Evolutionary conservation across 2,888 invertebrate species (phyloP).

Genomic region (Teinopalpus imperialis): DNA sequence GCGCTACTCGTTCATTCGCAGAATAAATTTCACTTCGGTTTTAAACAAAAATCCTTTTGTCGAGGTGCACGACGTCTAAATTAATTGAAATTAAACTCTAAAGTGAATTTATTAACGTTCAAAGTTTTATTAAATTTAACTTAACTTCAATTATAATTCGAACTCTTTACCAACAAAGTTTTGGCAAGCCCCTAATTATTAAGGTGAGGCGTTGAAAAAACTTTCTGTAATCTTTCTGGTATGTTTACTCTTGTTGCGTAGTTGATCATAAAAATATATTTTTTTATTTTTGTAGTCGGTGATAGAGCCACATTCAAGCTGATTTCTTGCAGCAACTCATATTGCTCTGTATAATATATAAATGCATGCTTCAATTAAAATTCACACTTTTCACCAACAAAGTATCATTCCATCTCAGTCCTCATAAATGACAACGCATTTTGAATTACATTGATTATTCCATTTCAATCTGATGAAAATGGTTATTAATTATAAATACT

Average conservation of each 20-base stretch:
- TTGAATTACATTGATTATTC: no score
- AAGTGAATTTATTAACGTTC: slow-evolving; percentile 26
- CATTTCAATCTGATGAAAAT: no score
- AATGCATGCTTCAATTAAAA: no score
- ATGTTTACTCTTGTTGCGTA: not conserved
- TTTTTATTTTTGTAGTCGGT: no score
- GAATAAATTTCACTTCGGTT: slow-evolving; percentile 11
- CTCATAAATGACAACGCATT: no score
- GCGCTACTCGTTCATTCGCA: slow-evolving; percentile 7
- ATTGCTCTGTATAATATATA: no score
- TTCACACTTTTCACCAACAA: no score
- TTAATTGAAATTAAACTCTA: slow-evolving; percentile 24
- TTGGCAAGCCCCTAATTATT: slow-evolving; percentile 5
- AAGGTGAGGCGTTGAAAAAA: slow-evolving; percentile 11
- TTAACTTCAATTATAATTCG: slow-evolving; percentile 20
- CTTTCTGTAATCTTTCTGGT: not conserved
- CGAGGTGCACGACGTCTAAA: slow-evolving; percentile 17
- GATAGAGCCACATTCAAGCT: no score
- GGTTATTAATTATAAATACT: no score
- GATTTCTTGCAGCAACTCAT: no score
- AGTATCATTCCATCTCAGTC: no score
- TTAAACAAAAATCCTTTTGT: slow-evolving; percentile 22
- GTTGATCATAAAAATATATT: not conserved
- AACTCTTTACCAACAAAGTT: slow-evolving; percentile 19
- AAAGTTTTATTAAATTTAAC: slow-evolving; percentile 26